Evolutionary conservation across 2,113 vertebrate genomes (phyloP).

Genomic region (Halcyon senegalensis): DNA sequence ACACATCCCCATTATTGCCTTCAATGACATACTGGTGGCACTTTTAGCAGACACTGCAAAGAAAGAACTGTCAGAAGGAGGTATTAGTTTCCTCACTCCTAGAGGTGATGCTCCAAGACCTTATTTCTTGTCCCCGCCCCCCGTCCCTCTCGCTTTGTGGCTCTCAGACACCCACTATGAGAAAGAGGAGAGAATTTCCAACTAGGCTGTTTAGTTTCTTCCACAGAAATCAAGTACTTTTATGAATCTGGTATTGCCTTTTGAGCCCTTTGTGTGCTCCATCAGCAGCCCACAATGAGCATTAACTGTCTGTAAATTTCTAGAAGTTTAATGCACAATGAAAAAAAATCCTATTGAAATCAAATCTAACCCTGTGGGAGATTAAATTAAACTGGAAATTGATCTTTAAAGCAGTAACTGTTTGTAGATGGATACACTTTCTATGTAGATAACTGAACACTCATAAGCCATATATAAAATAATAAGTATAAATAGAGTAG

Average conservation of each 20-base stretch:
- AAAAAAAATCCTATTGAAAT: slow-evolving; percentile 16
- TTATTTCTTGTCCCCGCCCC: background rate
- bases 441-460: background rate
- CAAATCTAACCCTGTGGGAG: background rate
- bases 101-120: background rate
- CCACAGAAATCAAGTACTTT: background rate
- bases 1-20: background rate
- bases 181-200: background rate
- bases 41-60: background rate
- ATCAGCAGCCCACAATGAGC: background rate
- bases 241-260: background rate
- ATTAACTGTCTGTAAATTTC: slow-evolving; percentile 2
- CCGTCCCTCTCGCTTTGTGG: background rate
- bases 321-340: background rate
- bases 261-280: background rate
- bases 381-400: background rate
- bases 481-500: background rate
- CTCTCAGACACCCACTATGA: background rate
- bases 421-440: background rate
- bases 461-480: background rate
- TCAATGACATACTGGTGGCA: background rate
- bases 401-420: background rate
- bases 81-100: background rate
- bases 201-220: background rate
- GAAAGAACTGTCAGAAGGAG: background rate